Evolutionary conservation across 2,113 vertebrate genomes (phyloP).

Genomic region (Anarhynchus alexandrinus): DNA sequence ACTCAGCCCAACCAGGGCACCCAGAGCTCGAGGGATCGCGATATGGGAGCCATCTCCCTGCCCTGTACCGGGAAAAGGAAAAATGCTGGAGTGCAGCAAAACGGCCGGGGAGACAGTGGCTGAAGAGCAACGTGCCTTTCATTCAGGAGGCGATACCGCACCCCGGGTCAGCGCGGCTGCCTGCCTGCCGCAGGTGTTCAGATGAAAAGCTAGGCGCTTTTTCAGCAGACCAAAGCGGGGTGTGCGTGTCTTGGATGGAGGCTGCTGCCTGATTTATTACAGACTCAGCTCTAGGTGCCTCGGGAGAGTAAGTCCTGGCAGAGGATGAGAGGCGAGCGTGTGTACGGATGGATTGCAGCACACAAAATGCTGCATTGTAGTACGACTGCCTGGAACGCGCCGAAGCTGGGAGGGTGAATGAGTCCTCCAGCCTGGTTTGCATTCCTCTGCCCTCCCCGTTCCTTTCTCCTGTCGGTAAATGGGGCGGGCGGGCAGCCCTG

Average conservation of each 20-base stretch:
- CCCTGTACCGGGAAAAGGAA: background rate
- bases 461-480: background rate
- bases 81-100: background rate
- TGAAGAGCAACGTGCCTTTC: background rate
- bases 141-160: rapidly evolving
- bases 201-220: background rate
- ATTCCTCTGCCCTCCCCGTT: background rate
- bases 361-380: background rate
- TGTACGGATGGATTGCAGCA: background rate
- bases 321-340: slow-evolving; percentile 1
- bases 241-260: slow-evolving; percentile 30
- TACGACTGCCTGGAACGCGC: background rate
- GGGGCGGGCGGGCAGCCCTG: background rate
- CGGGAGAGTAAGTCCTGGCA: slow-evolving; percentile 7
- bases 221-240: background rate
- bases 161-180: background rate
- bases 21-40: background rate
- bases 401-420: background rate
- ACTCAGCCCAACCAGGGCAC: background rate
- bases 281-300: slow-evolving; percentile 25
- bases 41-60: background rate
- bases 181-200: slow-evolving; percentile 9
- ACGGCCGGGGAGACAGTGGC: background rate
- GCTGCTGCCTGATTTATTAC: slow-evolving; percentile 41
- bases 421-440: background rate